Conservation (phyloP, 92 coral and sea anemone genomes). For the Phymanthus crucifer region DNA sequence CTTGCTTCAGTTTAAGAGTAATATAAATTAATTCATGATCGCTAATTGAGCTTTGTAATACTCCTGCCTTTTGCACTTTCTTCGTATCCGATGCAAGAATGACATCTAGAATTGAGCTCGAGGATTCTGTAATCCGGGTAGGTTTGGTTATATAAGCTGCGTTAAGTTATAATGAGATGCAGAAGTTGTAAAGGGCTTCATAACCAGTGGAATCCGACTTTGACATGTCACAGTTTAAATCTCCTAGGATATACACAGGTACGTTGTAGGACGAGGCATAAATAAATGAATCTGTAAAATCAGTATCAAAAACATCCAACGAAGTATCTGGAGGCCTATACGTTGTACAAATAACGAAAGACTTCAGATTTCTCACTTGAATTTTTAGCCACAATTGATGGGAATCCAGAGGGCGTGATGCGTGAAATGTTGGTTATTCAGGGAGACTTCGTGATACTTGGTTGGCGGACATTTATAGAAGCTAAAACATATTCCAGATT, state of each 20-base stretch:
- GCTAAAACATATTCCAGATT: no score
- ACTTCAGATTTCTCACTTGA: conserved; percentile 47
- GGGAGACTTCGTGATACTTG: no score
- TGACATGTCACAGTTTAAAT: neutral
- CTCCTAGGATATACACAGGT: neutral
- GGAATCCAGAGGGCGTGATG: no score
- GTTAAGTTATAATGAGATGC: neutral
- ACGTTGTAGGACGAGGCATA: neutral
- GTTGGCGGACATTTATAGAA: no score
- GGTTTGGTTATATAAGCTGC: neutral
- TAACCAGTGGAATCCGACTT: neutral
- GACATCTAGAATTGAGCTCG: conserved; percentile 45
- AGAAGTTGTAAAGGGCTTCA: neutral
- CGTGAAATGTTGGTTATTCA: no score
- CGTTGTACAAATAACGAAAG: conserved; percentile 45
- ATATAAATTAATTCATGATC: conserved; percentile 43
- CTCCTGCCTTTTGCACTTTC: conserved; percentile 41
- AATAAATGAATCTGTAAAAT: neutral
- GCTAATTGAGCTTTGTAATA: conserved; percentile 37
- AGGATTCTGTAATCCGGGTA: conserved; percentile 22
- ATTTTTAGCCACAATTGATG: no score
- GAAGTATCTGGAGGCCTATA: conserved; percentile 57
- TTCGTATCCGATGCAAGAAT: conserved; percentile 46
- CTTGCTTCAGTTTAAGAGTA: conserved; percentile 27
- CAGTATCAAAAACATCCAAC: conserved; percentile 31